Base-by-base conservation (phyloP, 2,888 invertebrate species). In the Arge pagana region DNA sequence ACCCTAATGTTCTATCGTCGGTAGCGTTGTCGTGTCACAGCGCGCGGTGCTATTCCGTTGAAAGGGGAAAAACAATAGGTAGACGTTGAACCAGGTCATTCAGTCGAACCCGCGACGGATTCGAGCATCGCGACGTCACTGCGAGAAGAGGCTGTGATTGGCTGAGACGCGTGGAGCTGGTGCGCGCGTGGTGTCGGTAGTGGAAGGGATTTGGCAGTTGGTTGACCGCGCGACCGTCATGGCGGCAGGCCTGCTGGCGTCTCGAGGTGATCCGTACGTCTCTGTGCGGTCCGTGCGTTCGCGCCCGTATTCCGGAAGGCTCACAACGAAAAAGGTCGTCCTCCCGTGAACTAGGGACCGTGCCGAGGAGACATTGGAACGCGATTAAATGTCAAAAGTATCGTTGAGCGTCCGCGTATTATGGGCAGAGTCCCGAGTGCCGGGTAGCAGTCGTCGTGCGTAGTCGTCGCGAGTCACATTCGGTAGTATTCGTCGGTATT, bases 291-390 rank as follows among this genome's bases (percentile, higher is more conserved):
- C 16, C n/a, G 36, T 36, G 24, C 30, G 28, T 37, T 45, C 37
- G 60, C n/a, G n/a, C n/a, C 65, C 65, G 66, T 66, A 59, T 63
- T 62, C 62, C 59, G 58, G 61, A 62, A 67, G 67, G 62, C 68
- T 65, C 61, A 67, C 62, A 64, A 62, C 60, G 57, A 58, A 68
- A 66, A 64, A 66, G 69, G 55, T 64, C 68, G 60, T 41, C 50
- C 28, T 23, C n/a, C n/a, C n/a, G n/a, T n/a, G n/a, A n/a, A n/a
- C n/a, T n/a, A n/a, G 21, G 35, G 2, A 13, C n/a, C 39, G 37
- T 6, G 8, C 31, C 43, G 51, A 23, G 18, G 23, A 36, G 48
- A n/a, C 31, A 21, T 45, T 21, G 39, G 39, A 39, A 37, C 37
- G 37, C 11, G 11, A 18, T 18, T 18, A n/a, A 37, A n/a, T 37